A percentile compares a stretch with the other conserved stretches of the same genome.
Evolutionary conservation across 2,888 invertebrate genomes (phyloP).

Genomic region (Sphecodes monilicornis): DNA sequence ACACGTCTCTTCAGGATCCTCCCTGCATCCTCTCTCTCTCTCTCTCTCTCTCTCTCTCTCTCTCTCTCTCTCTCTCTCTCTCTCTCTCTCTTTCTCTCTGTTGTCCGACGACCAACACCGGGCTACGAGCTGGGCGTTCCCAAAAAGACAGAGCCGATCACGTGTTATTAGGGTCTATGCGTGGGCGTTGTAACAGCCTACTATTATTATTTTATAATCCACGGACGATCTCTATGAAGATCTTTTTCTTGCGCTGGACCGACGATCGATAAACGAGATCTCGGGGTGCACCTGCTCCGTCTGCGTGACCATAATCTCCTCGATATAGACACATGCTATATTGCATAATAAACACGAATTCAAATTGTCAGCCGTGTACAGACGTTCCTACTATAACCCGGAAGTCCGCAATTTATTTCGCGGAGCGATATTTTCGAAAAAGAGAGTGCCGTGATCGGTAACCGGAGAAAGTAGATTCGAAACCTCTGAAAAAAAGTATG

Average conservation of each 20-base stretch:
- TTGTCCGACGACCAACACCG: neutral
- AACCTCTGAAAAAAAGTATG: conserved; percentile 45
- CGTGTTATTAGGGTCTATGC: conserved; percentile 63
- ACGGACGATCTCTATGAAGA: conserved; percentile 34
- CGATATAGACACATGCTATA: neutral
- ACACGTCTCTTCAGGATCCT: conserved; percentile 58
- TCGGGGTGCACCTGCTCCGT: conserved; percentile 47
- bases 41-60: too few relatives aligned
- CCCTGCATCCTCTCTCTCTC: conserved; percentile 36
- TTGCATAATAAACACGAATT: neutral
- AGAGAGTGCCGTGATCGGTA: conserved; percentile 18
- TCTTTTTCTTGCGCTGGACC: conserved; percentile 32
- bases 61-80: too few relatives aligned
- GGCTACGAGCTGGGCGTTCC: conserved; percentile 54
- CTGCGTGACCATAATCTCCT: conserved; percentile 8
- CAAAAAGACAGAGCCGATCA: conserved; percentile 58
- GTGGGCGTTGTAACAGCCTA: conserved; percentile 61
- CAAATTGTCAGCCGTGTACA: neutral
- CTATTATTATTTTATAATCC: conserved; percentile 70
- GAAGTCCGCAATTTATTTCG: neutral
- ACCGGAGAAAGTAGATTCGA: conserved; percentile 71
- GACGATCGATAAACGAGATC: conserved; percentile 65
- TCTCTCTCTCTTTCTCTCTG: conserved; percentile 11
- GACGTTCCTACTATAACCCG: neutral
- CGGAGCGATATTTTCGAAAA: neutral